phyloP scores from a whole-genome alignment of 2,113 vertebrate genomes.

The Nerophis lumbriciformis region DNA sequence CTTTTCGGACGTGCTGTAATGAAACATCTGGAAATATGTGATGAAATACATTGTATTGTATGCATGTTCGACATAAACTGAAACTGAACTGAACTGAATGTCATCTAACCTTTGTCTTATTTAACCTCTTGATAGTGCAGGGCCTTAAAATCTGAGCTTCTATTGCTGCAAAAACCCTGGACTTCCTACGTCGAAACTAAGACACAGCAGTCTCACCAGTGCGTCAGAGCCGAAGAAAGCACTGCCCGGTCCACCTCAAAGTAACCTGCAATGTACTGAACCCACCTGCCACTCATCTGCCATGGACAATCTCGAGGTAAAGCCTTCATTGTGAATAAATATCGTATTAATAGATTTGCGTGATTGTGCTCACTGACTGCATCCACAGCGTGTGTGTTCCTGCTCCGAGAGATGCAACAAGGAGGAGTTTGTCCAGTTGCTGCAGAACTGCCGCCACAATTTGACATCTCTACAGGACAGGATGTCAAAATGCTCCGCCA shows the following conservation, averaged over 20 bases:
- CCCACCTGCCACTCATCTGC: conserved; percentile 15
- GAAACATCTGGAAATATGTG: too few relatives aligned
- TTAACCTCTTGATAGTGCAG: too few relatives aligned
- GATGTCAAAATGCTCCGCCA: conserved; percentile 13
- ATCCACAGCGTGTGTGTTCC: conserved; percentile 34
- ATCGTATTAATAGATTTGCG: neutral
- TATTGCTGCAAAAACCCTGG: too few relatives aligned
- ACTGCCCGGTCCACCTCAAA: neutral
- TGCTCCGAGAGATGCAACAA: conserved; percentile 29
- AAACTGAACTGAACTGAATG: too few relatives aligned
- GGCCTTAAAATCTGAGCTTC: too few relatives aligned
- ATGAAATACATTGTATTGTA: too few relatives aligned
- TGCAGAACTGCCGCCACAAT: conserved; percentile 30
- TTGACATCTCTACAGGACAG: conserved; percentile 40
- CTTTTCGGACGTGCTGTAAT: too few relatives aligned
- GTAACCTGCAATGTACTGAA: neutral
- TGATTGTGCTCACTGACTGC: conserved; percentile 8
- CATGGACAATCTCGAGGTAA: conserved; percentile 31
- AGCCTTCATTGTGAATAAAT: neutral
- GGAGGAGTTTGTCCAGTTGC: conserved; percentile 27
- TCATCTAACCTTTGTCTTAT: too few relatives aligned
- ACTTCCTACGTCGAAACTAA: too few relatives aligned
- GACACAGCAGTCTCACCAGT: neutral
- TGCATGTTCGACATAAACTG: too few relatives aligned
- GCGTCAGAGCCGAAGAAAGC: neutral